Conservation (phyloP, 2,888 invertebrate species). For the Hipparchia sbordonii region DNA sequence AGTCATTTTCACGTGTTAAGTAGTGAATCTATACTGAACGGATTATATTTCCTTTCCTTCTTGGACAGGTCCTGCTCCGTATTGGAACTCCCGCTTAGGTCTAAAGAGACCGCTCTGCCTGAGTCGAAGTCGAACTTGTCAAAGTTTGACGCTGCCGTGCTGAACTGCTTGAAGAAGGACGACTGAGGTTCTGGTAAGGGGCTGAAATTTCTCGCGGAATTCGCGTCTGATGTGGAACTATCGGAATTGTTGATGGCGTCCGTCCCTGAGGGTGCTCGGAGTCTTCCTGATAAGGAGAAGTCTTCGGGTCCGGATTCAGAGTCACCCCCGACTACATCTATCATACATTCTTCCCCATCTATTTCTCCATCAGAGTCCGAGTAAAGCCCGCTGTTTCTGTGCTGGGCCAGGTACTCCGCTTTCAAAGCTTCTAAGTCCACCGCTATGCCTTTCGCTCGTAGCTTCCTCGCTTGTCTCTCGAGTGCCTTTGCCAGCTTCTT, state of each 20-base stretch:
- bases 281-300: constrained; percentile 83
- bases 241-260: constrained; percentile 84
- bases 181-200: constrained; percentile 75
- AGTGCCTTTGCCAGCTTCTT: constrained; percentile 96
- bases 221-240: constrained; percentile 77
- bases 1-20: constrained; percentile 86
- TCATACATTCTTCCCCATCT: constrained; percentile 88
- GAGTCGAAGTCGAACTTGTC: constrained; percentile 80
- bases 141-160: constrained; percentile 63
- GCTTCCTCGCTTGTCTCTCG: constrained; percentile 95
- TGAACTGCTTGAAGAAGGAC: constrained; percentile 75
- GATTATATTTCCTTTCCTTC: constrained; percentile 88
- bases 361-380: constrained; percentile 83
- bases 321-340: constrained; percentile 93
- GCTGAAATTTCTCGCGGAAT: constrained; percentile 74
- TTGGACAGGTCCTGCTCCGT: constrained; percentile 77
- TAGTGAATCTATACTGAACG: constrained; percentile 95
- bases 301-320: constrained; percentile 86
- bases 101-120: constrained; percentile 77
- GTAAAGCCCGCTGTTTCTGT: constrained; percentile 84
- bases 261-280: constrained; percentile 82
- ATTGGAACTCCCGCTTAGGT: constrained; percentile 71
- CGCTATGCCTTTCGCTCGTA: constrained; percentile 94
- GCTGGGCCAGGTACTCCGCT: constrained; percentile 92
- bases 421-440: constrained; percentile 93